phyloP scores from a whole-genome alignment of 2,888 invertebrate species.

The Sylvicola cinctus region DNA sequence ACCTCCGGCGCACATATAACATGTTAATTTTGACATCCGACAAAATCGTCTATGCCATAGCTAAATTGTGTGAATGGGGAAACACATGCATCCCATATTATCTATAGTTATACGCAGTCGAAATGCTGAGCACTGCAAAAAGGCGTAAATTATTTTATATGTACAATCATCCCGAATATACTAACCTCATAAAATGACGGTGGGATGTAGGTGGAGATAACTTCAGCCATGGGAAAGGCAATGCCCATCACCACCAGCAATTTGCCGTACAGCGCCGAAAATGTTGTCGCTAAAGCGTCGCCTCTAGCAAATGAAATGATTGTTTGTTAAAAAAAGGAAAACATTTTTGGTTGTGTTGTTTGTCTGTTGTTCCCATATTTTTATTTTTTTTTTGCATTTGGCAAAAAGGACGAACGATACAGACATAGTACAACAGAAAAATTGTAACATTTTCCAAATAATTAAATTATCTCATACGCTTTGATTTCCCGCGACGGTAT shows the following conservation, averaged over 20 bases:
- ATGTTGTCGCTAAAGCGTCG: constrained; percentile 70
- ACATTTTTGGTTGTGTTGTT: no score
- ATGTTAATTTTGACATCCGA: no score
- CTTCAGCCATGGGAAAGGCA: constrained; percentile 90
- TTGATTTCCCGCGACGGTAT: constrained; percentile 14
- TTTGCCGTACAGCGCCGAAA: constrained; percentile 86
- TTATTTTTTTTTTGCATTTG: no score
- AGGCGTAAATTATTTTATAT: not conserved
- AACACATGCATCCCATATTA: no score
- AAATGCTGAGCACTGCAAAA: no score
- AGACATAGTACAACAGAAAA: not conserved
- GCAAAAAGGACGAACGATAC: no score
- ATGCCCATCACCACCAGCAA: constrained; percentile 85
- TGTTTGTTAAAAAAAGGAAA: no score
- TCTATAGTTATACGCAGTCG: no score
- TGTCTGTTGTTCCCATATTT: no score
- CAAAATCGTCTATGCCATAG: no score
- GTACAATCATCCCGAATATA: constrained; percentile 7
- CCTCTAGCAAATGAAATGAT: constrained; percentile 31
- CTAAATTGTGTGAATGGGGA: no score
- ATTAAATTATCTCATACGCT: constrained; percentile 17
- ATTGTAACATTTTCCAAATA: not conserved
- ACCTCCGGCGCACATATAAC: no score
- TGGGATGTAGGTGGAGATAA: constrained; percentile 84
- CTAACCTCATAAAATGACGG: constrained; percentile 79